phyloP scores from a whole-genome alignment of 1,140 invertebrate genomes.

The Conopomorpha cramerella region DNA sequence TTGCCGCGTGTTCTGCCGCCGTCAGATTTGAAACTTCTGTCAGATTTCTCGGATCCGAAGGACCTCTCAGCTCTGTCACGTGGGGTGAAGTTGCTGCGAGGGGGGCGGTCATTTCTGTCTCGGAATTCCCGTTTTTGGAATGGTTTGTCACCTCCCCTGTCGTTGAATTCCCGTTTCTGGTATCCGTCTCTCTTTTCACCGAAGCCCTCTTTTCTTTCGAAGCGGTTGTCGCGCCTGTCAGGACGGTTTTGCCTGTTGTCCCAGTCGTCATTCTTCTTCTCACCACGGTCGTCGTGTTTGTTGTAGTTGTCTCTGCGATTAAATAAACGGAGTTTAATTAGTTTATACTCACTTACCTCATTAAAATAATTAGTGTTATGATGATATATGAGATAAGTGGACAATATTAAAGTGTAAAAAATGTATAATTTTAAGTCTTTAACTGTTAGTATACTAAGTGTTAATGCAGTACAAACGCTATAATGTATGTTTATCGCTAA shows the following conservation, averaged over 20 bases:
- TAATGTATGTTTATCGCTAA: too few relatives aligned
- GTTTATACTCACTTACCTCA: too few relatives aligned
- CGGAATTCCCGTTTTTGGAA: slow-evolving; percentile 6
- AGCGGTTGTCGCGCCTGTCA: slow-evolving; percentile 4
- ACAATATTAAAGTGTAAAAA: too few relatives aligned
- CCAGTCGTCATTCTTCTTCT: slow-evolving; percentile 17
- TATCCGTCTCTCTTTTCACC: slow-evolving; percentile 2
- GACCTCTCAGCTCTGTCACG: slow-evolving; percentile 30
- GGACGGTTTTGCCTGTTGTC: slow-evolving; percentile 7
- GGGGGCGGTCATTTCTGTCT: slow-evolving; percentile 6
- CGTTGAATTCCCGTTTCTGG: slow-evolving; percentile 7
- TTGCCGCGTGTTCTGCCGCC: slow-evolving; percentile 17
- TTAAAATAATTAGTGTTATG: too few relatives aligned
- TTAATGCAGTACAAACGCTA: too few relatives aligned
- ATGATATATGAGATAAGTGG: too few relatives aligned
- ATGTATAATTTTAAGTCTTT: too few relatives aligned
- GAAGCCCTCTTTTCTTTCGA: slow-evolving; percentile 7
- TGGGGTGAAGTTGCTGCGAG: slow-evolving; percentile 33
- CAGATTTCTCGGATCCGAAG: slow-evolving; percentile 28
- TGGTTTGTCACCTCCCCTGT: slow-evolving; percentile 6
- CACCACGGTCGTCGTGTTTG: slow-evolving; percentile 18
- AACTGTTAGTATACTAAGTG: too few relatives aligned
- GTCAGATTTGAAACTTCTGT: slow-evolving; percentile 25
- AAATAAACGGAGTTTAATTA: slow-evolving; percentile 7
- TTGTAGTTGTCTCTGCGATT: slow-evolving; percentile 30